Conservation (phyloP, 2,888 invertebrate genomes). For the Tenthredo distinguenda region DNA sequence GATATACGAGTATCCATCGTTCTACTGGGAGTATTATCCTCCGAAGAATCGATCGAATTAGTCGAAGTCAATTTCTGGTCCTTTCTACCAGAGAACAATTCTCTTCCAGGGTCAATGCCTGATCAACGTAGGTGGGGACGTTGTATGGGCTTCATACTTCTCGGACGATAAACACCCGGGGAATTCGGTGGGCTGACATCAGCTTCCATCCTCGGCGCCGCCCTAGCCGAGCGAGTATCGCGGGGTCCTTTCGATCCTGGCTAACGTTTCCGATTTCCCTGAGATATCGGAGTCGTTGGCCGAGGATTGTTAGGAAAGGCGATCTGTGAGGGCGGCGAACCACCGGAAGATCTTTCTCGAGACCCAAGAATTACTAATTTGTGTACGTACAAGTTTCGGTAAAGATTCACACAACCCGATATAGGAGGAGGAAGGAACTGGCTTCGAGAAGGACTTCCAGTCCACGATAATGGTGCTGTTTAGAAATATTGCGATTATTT, state of each 20-base stretch:
- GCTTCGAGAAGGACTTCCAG: not conserved
- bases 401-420: not conserved
- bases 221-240: slow-evolving; percentile 64
- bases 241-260: slow-evolving; percentile 51
- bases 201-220: slow-evolving; percentile 74
- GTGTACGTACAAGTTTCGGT: not conserved
- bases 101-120: slow-evolving; percentile 92
- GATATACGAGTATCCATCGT: not conserved
- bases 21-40: not conserved
- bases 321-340: not conserved
- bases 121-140: slow-evolving; percentile 97
- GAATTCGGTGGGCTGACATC: slow-evolving; percentile 73
- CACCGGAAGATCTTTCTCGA: not conserved
- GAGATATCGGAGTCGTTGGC: slow-evolving; percentile 25
- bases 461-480: slow-evolving; percentile 19
- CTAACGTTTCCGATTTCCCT: slow-evolving; percentile 55
- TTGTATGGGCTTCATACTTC: slow-evolving; percentile 89
- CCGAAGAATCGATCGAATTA: not conserved
- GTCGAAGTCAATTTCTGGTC: not conserved
- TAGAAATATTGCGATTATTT: not conserved
- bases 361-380: not conserved
- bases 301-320: slow-evolving; percentile 17
- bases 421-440: not conserved
- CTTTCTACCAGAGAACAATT: not conserved
- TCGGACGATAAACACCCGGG: slow-evolving; percentile 77